Conservation (phyloP, 2,113 vertebrate species). For the Gnathonemus echidnorhynchus region DNA sequence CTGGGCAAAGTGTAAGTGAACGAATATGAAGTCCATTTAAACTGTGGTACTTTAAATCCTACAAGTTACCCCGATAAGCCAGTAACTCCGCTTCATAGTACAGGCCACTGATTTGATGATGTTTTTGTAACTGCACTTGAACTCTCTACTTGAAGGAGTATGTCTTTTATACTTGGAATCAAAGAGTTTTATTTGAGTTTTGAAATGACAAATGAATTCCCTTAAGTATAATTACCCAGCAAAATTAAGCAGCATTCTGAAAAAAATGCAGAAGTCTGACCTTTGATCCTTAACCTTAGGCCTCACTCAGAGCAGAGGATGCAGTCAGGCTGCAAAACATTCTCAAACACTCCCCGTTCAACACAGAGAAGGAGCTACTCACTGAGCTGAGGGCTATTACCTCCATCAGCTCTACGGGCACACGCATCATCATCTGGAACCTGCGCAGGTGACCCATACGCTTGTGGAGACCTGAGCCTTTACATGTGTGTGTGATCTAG, state of each 20-base stretch:
- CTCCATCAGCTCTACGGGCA: conserved; percentile 61
- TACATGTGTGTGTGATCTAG: not conserved
- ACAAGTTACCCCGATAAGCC: too few species aligned
- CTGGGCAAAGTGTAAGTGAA: too few species aligned
- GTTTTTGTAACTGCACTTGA: not conserved
- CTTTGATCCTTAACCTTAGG: conserved; percentile 58
- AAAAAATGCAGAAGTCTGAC: not conserved
- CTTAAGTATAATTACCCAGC: conserved; percentile 53
- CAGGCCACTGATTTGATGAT: too few species aligned
- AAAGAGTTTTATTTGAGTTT: not conserved
- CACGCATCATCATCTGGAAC: conserved; percentile 93
- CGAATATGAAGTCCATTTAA: too few species aligned
- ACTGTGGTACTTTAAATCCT: too few species aligned
- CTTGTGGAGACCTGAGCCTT: not conserved
- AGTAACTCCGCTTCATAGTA: too few species aligned
- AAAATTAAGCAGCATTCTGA: conserved; percentile 23
- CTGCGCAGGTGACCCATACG: conserved; percentile 68
- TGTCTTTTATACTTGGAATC: not conserved
- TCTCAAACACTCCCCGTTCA: conserved; percentile 73
- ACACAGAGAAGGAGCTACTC: conserved; percentile 63
- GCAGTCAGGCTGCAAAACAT: conserved; percentile 74
- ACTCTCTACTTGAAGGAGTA: not conserved
- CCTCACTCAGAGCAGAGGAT: conserved; percentile 60
- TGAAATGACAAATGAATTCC: not conserved
- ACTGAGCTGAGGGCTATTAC: conserved; percentile 71